Evolutionary conservation across 2,888 invertebrate genomes (phyloP).

Genomic region (Yponomeuta evonymella): DNA sequence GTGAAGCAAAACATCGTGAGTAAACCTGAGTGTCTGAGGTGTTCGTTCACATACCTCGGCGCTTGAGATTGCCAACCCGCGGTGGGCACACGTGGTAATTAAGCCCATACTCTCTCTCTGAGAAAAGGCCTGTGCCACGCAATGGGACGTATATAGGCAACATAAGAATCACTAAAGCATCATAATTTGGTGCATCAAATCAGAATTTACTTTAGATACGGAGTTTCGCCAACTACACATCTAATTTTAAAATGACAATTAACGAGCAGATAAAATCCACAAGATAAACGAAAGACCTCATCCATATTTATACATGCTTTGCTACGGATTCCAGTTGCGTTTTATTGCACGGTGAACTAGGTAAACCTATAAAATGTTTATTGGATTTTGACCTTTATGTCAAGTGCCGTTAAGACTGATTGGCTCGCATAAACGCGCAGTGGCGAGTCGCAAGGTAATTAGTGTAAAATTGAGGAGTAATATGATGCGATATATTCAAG

Average conservation of each 20-base stretch:
- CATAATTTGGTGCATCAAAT: no score
- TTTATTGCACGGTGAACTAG: neutral
- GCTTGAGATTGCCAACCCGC: no score
- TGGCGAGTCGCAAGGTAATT: neutral
- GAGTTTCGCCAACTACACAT: no score
- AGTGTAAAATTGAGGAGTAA: neutral
- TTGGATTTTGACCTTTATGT: conserved; percentile 1
- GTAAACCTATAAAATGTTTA: neutral
- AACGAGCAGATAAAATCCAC: neutral
- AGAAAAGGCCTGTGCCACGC: no score
- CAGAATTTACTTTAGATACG: no score
- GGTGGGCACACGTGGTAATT: no score
- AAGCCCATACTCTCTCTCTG: no score
- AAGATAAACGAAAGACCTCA: neutral
- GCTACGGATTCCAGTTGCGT: neutral
- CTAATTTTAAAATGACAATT: neutral
- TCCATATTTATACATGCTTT: neutral
- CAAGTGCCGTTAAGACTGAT: neutral
- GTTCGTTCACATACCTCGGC: no score
- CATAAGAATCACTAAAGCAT: no score
- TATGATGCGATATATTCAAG: conserved; percentile 3
- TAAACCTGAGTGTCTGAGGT: no score
- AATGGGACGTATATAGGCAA: no score
- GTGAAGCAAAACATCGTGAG: no score
- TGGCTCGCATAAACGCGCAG: neutral